These are phyloP conservation scores for Plectropomus leopardus DNA, from an alignment of 2,113 vertebrate species.

Conservation along the genomic window DNA sequence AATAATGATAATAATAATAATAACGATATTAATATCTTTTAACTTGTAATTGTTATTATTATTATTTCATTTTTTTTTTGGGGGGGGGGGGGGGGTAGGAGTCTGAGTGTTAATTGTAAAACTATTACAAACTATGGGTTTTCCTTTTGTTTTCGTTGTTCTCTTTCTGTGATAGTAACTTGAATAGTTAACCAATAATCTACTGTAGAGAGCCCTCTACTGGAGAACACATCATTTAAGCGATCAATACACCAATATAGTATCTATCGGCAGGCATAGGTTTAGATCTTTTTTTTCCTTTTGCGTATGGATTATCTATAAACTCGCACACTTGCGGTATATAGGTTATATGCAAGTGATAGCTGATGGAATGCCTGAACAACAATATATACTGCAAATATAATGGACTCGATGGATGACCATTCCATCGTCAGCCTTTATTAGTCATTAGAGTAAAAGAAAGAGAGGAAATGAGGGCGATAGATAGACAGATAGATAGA, in stretches of 20 bases:
- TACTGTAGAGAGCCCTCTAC: slow-evolving; percentile 78
- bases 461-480: too few species aligned
- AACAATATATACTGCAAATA: background rate
- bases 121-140: too few species aligned
- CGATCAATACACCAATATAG: background rate
- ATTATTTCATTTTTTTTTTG: too few species aligned
- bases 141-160: background rate
- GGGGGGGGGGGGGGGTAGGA: too few species aligned
- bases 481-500: background rate
- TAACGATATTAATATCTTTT: too few species aligned
- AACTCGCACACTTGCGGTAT: too few species aligned
- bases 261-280: background rate
- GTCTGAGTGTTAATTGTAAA: background rate
- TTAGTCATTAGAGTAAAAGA: background rate
- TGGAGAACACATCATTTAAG: slow-evolving; percentile 57
- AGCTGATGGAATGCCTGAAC: background rate
- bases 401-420: background rate
- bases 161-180: background rate
- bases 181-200: background rate
- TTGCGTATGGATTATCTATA: background rate
- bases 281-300: too few species aligned
- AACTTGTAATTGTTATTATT: too few species aligned
- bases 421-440: too few species aligned
- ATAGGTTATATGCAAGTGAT: background rate
- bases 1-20: too few species aligned